Evolutionary conservation across 64 coral and sea anemone species (phyloP).

Genomic region (Dendrophyllia cribrosa): DNA sequence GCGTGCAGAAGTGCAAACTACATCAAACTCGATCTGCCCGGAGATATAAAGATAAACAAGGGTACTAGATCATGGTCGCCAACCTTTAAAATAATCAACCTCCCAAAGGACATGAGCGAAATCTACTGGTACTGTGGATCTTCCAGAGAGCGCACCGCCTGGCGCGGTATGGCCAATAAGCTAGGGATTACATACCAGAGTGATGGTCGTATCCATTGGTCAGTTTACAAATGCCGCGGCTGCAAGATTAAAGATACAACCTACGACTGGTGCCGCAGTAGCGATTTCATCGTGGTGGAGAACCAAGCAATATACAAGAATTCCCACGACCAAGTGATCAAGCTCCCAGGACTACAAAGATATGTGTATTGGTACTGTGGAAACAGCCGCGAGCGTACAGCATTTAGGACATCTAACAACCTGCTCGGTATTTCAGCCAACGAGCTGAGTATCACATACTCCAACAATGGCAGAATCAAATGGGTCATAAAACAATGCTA

Average conservation of each 20-base stretch:
- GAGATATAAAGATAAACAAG: neutral
- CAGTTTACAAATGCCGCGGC: no score
- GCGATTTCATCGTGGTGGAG: no score
- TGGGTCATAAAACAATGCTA: neutral
- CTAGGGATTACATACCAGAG: neutral
- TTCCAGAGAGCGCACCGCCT: neutral
- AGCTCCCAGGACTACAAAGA: no score
- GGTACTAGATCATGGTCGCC: no score
- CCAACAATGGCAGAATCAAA: no score
- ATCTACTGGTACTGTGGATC: neutral
- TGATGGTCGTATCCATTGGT: neutral
- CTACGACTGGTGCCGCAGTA: no score
- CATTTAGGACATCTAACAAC: no score
- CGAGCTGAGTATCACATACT: neutral
- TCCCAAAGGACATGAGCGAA: neutral
- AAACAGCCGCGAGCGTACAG: no score
- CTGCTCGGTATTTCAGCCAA: neutral
- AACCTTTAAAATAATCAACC: neutral
- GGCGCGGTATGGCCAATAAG: neutral
- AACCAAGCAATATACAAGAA: no score
- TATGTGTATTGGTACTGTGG: no score
- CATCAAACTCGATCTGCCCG: neutral
- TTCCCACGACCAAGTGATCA: no score
- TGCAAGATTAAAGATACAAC: no score
- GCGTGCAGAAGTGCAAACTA: neutral